Evolutionary conservation across 1,140 invertebrate genomes (phyloP), one percentile per base, ranked within the genome.

Genomic region (Agrypnia vestita): DNA sequence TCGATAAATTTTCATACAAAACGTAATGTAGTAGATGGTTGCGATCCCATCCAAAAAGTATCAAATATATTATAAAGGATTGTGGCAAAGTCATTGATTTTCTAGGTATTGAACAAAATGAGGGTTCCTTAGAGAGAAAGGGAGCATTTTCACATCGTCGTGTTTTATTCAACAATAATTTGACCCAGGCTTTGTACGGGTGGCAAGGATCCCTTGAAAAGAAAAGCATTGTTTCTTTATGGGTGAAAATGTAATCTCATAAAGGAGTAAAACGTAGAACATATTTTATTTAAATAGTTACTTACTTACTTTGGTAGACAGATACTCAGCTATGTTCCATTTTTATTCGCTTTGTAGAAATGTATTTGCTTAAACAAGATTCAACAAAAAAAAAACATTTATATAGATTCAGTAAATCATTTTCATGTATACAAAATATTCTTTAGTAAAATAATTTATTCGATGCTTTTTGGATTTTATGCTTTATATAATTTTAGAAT

Each of bases 1-100:
- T 51, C 71, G 72, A 80, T 80, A 80, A 80, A 80, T 80, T 79
- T 79, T 79, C 77, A 71, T 79, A 80, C 59, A 74, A 80, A 74
- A 56, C 51, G 53, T 61, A 73, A 74, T 74, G 44, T 73, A 43
- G 43, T 74, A 17, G 9, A 17, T 59, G 12, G 17, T 17, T n/a
- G 6, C 55, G n/a, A 59, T 59, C 8, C 46, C 46, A 71, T 71
- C 47, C 15, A 53, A 71, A 71, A 71, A 71, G 46, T 25, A 49
- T 51, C 67, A 53, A 71, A 71, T 71, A 71, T 35, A 35, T 35
- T 35, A 35, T 35, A 35, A 12, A 51, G 67, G 67, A 71, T 71
- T 71, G 67, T 71, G 67, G 67, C 19, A 43, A 72, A 62, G 35
- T 80, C 78, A 80, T 74, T 80, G 71, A 80, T 80, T 80, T 64